Base-by-base conservation (phyloP, 2,888 invertebrate species). In the Sicus ferrugineus region DNA sequence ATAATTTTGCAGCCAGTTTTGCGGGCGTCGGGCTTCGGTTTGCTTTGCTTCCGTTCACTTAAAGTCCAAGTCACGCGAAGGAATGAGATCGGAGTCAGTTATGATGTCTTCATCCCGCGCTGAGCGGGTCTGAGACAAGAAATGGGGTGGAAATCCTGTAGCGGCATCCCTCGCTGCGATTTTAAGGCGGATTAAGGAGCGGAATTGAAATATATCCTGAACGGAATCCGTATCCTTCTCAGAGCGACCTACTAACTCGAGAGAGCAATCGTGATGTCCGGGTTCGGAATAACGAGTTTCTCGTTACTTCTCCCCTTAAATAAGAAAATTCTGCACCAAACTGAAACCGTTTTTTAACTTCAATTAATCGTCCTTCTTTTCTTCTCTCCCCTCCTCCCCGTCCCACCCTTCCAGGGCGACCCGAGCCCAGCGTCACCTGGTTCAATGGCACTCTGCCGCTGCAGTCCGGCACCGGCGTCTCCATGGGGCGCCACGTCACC, bases 361-460 rank as follows among this genome's bases (percentile, higher is more conserved):
- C n/a, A n/a, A n/a, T 28, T 58, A 68, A 54, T 69, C 26, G 4
- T 16, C 46, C 19, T 19, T 19, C 19, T 46, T 16, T 46, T 46
- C 46, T 46, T 46, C n/a, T 9, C 19, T 6, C n/a, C 19, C 9
- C 3, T 46, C 3, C 19, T 16, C 46, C 19, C 19, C n/a, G 3
- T 2, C 42, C 59, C 68, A 48, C 50, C 38, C 56, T 75, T 74
- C 42, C 87, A 94, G 94, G 94, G 73, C 92, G 93, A 56, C 94
- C 94, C 54, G 89, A 91, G 19, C 94, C 94, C 6, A 90, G 90
- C n/a, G 92, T 94, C n/a, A 91, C 90, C 75, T 94, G 94, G 94
- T 89, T 93, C 78, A 90, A 92, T 78, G 91, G 92, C 80, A 90
- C 91, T 77, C 89, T 90, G 68, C 89, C 89, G 75, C 86, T 93